Base-by-base conservation (phyloP, 2,888 invertebrate species). In the Mimachlamys varia region DNA sequence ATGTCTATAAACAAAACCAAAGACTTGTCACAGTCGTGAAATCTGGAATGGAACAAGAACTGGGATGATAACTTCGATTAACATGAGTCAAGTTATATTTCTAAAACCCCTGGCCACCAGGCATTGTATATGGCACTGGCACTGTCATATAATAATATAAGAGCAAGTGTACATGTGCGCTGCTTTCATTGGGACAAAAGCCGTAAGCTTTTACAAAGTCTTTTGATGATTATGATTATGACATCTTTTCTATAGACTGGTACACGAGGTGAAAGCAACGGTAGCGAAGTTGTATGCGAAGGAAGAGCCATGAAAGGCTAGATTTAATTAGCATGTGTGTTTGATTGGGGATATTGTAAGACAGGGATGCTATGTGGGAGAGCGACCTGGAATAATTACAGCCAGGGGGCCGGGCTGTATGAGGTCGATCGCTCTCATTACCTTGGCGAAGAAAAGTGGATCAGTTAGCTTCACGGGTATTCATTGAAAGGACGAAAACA, bases 281-380 rank as follows among this genome's bases (percentile, higher is more conserved):
- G 33, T 53, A 76, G 27, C 22, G 2, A 13, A 76, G 76, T 58
- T 17, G 3, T 19, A 58, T 58, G 27, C 27, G 12, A 3, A 76
- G 33, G 33, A 76, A 76, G 76, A 76, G 12, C 76, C 76, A 76
- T 76, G 76, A 76, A 76, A 76, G 76, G 76, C 19, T 19, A 33
- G 22, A 33, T 76, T 33, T 33, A 33, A 76, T 76, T 33, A 76
- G 76, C 33, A 76, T 27, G 13, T 76, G 76, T 76, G 76, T 76
- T 76, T 27, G 53, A 76, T 76, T 33, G 76, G 27, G 76, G 27
- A 33, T 76, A 22, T 76, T 76, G 76, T 76, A 76, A 27, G 76
- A 27, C 76, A 76, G 76, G 15, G 76, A 76, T 76, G 76, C 76
- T 76, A 76, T 76, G 76, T 76, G 76, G 76, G 76, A 76, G 76